Evolutionary conservation across 2,113 vertebrate species (phyloP), one percentile per base, ranked within the genome.

Genomic region (Excalfactoria chinensis): DNA sequence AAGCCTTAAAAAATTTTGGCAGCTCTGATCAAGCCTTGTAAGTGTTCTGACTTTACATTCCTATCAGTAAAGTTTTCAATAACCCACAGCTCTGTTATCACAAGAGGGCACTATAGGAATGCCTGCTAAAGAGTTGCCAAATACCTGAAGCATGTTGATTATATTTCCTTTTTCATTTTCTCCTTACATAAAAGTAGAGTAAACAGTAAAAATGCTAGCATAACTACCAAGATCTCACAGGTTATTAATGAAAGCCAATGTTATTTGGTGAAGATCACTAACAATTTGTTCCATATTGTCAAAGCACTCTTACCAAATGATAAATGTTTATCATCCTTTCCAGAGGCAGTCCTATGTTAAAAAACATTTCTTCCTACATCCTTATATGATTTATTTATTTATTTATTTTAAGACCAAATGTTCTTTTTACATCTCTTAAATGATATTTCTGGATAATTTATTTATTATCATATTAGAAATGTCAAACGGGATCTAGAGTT

Each of bases 21-120:
- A 67, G 37, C 13, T 84, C 56, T 80, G 30, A 62, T 56, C 15
- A n/a, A 53, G 35, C 25, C 48, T 92, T 69, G 8, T 7, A 72
- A 84, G 69, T 75, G 70, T n/a, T 78, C 53, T 87, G 85, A 88
- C 32, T 80, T 78, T 67, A 3, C 70, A 56, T 75, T 75, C 19
- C n/a, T 62, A 13, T 69, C 48, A 75, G 66, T 68, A 25, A 25
- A 8, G 28, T 75, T 86, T 88, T 78, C 18, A 81, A 74, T 80
- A 60, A 26, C 53, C 40, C 68, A 68, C 7, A 60, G 30, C 26
- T 88, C 43, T 77, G 22, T 86, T 88, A 86, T 68, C 88, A 94
- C 60, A 93, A 86, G 83, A 92, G 92, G 92, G 83, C 88, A 84
- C 79, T 90, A 26, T n/a, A 90, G 23, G 83, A 89, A 94, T 86